phyloP scores from a whole-genome alignment of 2,888 invertebrate species.

The Nysson spinosus region DNA sequence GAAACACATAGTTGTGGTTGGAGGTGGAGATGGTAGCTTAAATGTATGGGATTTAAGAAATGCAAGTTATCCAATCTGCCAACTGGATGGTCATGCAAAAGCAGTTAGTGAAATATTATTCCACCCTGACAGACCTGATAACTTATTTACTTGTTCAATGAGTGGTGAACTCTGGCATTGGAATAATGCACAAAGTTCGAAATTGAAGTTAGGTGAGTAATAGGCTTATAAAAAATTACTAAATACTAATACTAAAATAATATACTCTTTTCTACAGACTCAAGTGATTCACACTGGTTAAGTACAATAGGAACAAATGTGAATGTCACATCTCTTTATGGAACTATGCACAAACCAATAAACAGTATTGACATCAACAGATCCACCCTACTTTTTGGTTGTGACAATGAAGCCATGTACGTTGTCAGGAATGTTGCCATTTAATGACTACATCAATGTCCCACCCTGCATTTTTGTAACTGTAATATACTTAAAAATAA shows the following conservation, averaged over 20 bases:
- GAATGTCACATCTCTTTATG: constrained; percentile 86
- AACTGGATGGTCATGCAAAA: constrained; percentile 87
- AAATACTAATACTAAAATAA: neutral
- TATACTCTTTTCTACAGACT: constrained; percentile 55
- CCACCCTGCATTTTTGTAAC: constrained; percentile 37
- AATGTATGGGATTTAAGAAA: constrained; percentile 94
- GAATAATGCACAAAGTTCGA: constrained; percentile 79
- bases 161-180: constrained; percentile 95
- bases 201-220: constrained; percentile 67
- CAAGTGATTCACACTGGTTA: constrained; percentile 78
- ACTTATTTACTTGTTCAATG: constrained; percentile 88
- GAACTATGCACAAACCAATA: constrained; percentile 86
- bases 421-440: constrained; percentile 83
- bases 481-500: constrained; percentile 32
- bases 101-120: constrained; percentile 92
- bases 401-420: constrained; percentile 94
- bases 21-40: constrained; percentile 91
- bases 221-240: neutral
- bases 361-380: constrained; percentile 89
- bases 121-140: constrained; percentile 90
- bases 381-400: constrained; percentile 87
- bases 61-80: constrained; percentile 88
- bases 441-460: constrained; percentile 44
- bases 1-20: constrained; percentile 89
- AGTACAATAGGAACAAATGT: constrained; percentile 79